Conservation (phyloP, 2,888 invertebrate genomes). For the Aporophyla lueneburgensis region DNA sequence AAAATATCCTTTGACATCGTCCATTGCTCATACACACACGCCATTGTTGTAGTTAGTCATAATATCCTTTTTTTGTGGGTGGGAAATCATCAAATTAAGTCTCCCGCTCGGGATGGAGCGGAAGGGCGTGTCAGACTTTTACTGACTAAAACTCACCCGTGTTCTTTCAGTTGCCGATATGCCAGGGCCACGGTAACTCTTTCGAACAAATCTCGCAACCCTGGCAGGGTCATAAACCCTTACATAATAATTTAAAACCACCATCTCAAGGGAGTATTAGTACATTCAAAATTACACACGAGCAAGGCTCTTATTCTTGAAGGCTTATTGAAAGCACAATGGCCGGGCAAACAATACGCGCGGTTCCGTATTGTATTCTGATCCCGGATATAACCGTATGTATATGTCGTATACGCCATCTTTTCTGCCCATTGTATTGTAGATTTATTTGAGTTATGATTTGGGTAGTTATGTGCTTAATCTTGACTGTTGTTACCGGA, state of each 20-base stretch:
- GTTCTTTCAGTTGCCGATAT: no score
- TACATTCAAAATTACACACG: conserved; percentile 54
- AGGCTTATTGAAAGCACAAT: conserved; percentile 73
- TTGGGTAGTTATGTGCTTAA: conserved; percentile 42
- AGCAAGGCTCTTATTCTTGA: conserved; percentile 64
- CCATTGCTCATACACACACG: no score
- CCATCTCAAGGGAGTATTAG: conserved; percentile 32
- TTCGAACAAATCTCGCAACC: no score
- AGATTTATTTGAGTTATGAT: conserved; percentile 59
- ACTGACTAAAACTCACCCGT: no score
- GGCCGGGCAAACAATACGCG: conserved; percentile 69
- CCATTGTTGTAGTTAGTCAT: no score
- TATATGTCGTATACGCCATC: conserved; percentile 54
- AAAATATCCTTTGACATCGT: no score
- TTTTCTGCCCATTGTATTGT: conserved; percentile 60
- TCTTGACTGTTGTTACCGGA: not conserved
- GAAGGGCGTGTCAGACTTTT: no score
- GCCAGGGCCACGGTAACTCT: no score
- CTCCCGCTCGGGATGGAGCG: no score
- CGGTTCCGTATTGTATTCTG: conserved; percentile 67
- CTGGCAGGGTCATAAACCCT: not conserved
- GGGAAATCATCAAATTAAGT: no score
- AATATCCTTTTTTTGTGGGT: no score
- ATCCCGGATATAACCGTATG: conserved; percentile 17
- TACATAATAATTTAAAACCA: conserved; percentile 58